Percentiles rank a stretch among this genome's conserved stretches.
Evolutionary conservation across 2,797 vertebrate genomes (phyloP).

Genomic region (Emydoidea blandingii): DNA sequence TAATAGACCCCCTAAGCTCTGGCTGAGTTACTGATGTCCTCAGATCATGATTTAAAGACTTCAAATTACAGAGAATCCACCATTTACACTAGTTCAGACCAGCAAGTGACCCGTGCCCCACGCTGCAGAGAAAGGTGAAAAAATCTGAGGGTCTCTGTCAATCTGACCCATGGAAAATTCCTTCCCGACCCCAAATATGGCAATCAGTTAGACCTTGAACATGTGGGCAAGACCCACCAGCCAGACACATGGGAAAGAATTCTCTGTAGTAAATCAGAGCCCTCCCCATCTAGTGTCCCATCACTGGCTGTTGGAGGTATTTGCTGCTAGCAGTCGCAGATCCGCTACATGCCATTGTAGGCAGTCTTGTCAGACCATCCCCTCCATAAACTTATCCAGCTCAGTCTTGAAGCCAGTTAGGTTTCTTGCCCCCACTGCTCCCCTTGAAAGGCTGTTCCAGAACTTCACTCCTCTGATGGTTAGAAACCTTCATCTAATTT

Average conservation of each 20-base stretch:
- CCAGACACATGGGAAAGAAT: background rate
- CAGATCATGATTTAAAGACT: background rate
- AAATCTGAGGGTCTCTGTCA: background rate
- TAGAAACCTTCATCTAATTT: background rate
- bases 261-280: background rate
- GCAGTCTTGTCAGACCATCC: background rate
- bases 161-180: background rate
- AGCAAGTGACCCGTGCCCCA: background rate
- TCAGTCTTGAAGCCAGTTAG: background rate
- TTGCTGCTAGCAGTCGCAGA: background rate
- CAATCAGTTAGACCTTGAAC: background rate
- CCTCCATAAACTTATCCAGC: background rate
- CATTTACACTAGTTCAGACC: background rate
- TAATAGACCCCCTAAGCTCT: background rate
- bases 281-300: background rate
- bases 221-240: background rate
- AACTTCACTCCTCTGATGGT: background rate
- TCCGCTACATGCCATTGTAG: background rate
- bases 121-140: background rate
- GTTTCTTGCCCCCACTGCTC: background rate
- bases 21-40: background rate
- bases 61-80: background rate
- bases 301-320: fast-evolving
- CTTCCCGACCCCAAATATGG: background rate
- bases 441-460: background rate